Base-by-base conservation (phyloP, 2,888 invertebrate species). In the Lasioglossum leucozonium region DNA sequence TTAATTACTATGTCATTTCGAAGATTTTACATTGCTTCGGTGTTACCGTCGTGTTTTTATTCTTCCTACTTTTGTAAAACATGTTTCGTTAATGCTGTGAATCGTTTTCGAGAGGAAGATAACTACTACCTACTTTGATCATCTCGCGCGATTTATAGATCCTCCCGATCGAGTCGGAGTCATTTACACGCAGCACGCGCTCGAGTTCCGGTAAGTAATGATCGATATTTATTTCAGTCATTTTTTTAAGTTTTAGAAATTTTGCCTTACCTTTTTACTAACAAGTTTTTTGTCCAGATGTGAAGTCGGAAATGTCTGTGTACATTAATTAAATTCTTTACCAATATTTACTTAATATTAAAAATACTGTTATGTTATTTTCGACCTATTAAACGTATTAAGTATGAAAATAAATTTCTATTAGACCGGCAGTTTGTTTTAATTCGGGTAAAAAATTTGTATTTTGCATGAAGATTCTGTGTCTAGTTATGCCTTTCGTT, bases 11-110 rank as follows among this genome's bases (percentile, higher is more conserved):
- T 6, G 47, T 18, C 47, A 34, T 16, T 30, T 1, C 58, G 11
- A 26, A 8, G 13, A 67, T 40, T 18, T 42, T 40, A 67, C 0
- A 40, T 51, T 30, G 76, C 65, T 67, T 22, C 47, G n/a, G 40
- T n/a, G 42, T 77, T 37, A 77, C 42, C 44, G 55, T 26, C 71
- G 47, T 51, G 58, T 22, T 72, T 47, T 4, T 26, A 30, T 72
- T 77, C 16, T 47, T 22, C 37, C 58, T 44, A 77, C 22, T 34
- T 47, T 18, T 26, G 26, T 30, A 16, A 47, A 81, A 81, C 77
- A 42, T n/a, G 58, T 77, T 77, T 47, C 58, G 22, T 13, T 30
- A n/a, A 47, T 47, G n/a, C 26, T 30, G 77, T 30, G 77, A 73
- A 79, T 69, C 51, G 8, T 47, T n/a, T 79, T 16, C 67, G 18